These are phyloP conservation scores for Heteromyza rotundicornis DNA, from an alignment of 2,888 invertebrate genomes.

Conservation along the genomic window DNA sequence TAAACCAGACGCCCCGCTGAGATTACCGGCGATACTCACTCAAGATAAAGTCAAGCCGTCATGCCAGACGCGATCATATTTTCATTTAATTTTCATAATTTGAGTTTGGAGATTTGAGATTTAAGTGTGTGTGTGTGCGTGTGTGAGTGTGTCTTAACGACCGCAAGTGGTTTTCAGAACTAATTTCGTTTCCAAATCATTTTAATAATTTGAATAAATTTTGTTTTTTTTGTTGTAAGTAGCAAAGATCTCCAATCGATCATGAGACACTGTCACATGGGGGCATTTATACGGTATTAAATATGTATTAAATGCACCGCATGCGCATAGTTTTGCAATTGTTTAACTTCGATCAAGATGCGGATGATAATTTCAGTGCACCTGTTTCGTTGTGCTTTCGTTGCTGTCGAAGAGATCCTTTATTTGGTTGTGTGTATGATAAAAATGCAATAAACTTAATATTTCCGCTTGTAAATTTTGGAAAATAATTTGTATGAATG, in stretches of 20 bases:
- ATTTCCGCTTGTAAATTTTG: background rate
- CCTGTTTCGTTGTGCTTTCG: too few species aligned
- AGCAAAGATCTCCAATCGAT: background rate
- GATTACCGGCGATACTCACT: conserved; percentile 24
- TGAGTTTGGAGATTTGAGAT: background rate
- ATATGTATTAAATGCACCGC: conserved; percentile 2
- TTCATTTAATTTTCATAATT: conserved; percentile 15
- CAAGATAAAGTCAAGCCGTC: conserved; percentile 30
- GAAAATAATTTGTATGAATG: background rate
- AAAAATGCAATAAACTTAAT: background rate
- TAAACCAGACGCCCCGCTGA: conserved; percentile 24
- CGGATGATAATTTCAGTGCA: too few species aligned
- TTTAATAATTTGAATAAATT: background rate
- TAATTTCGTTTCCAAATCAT: background rate
- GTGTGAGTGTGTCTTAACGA: background rate
- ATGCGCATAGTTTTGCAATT: conserved; percentile 1
- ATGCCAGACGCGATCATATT: conserved; percentile 30
- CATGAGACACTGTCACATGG: background rate
- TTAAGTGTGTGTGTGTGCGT: too few species aligned
- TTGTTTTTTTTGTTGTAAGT: background rate
- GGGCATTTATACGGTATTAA: background rate
- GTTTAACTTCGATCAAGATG: background rate
- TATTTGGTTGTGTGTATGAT: too few species aligned
- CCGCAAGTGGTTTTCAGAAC: conserved; percentile 1
- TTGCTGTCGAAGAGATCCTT: too few species aligned